Conservation (phyloP, 1,140 invertebrate species). For the Drosophila willistoni region DNA sequence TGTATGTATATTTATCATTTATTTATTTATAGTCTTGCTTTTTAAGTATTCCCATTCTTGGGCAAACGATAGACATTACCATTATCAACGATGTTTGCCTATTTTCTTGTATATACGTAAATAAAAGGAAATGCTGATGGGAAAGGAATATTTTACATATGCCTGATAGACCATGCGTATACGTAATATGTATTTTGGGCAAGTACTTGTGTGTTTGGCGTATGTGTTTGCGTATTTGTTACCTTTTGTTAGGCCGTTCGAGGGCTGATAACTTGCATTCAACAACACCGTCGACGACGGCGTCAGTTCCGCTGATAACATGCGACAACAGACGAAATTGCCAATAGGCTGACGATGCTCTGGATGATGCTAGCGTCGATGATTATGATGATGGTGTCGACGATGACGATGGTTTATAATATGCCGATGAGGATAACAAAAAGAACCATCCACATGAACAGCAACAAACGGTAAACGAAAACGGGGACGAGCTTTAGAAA, state of each 20-base stretch:
- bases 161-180: constrained; percentile 31
- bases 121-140: neutral
- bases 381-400: constrained; percentile 38
- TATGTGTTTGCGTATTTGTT: constrained; percentile 25
- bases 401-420: constrained; percentile 13
- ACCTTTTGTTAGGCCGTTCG: constrained; percentile 74
- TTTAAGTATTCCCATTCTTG: constrained; percentile 10
- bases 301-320: constrained; percentile 74
- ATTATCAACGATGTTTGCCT: constrained; percentile 10
- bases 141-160: constrained; percentile 35
- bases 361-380: constrained; percentile 30
- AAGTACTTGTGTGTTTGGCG: neutral
- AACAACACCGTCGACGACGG: constrained; percentile 72
- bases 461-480: constrained; percentile 21
- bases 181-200: constrained; percentile 38
- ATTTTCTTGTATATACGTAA: neutral
- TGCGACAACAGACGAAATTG: constrained; percentile 64
- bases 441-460: constrained; percentile 19
- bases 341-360: constrained; percentile 45
- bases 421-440: neutral
- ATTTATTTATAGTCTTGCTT: constrained; percentile 5
- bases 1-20: neutral
- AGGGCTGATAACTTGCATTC: constrained; percentile 76
- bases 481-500: constrained; percentile 54
- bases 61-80: constrained; percentile 1